These are phyloP conservation scores for Petaurus breviceps DNA, from an alignment of 2,113 vertebrate species.

Conservation along the genomic window DNA sequence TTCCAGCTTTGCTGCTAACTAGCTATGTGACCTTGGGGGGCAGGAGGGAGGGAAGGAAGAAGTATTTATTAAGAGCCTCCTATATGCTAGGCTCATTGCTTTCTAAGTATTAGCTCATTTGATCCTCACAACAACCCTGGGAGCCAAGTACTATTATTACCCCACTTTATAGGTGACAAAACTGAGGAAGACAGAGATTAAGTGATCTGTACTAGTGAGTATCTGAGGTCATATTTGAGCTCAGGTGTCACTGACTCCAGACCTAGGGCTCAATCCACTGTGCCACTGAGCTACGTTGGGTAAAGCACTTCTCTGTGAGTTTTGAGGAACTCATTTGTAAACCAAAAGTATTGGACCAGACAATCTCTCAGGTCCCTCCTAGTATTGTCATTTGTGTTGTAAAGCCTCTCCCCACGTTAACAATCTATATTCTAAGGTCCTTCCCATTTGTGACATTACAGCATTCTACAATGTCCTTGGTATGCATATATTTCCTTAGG, in stretches of 20 bases:
- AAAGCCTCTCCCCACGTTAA: neutral
- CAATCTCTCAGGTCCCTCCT: neutral
- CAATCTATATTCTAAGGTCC: neutral
- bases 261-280: neutral
- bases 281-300: neutral
- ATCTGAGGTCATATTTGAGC: neutral
- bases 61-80: neutral
- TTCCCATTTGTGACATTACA: neutral
- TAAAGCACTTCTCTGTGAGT: neutral
- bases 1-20: neutral
- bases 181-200: neutral
- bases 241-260: neutral
- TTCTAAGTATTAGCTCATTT: neutral
- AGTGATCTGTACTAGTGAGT: neutral
- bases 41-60: neutral
- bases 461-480: neutral
- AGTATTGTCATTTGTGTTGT: neutral
- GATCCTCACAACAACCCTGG: neutral
- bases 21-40: neutral
- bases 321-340: neutral
- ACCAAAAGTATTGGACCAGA: neutral
- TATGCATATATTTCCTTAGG: neutral
- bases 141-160: neutral
- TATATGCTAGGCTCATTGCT: neutral
- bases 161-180: neutral